Base-by-base conservation (phyloP, 2,888 invertebrate genomes). In the Sphecodes monilicornis region DNA sequence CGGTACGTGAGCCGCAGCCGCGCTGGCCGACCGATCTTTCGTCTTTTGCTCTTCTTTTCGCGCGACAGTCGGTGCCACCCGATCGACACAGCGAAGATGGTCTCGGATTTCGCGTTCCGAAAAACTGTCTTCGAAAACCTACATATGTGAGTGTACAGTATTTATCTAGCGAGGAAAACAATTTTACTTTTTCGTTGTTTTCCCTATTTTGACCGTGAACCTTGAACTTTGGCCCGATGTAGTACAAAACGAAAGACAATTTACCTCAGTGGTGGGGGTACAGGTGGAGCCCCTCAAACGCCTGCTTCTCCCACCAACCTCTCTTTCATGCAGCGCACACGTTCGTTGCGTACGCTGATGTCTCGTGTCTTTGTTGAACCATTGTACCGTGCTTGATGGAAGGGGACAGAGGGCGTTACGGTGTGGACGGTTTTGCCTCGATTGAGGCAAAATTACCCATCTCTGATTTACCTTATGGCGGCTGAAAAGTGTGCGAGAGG, bases 1-100 rank as follows among this genome's bases (percentile, higher is more conserved):
- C n/a, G 81, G 84, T 84, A 69, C 80, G 79, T 66, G 77, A n/a
- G 29, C 39, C 81, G 87, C 82, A 85, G 69, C 22, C n/a, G 10
- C 73, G 60, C 16, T 29, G 86, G 71, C 57, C 80, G 69, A 54
- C 39, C 36, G 70, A 29, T n/a, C 71, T 54, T 75, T 69, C 82
- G 57, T 69, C 43, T 18, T 18, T 26, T 60, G 32, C 41, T 73
- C 70, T 75, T 66, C 78, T 78, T 83, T 80, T 76, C 68, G 74
- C 39, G 13, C 36, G 76, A 32, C 66, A 68, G 32, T 18, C 57
- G 54, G 39, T 3, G 1, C 57, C 13, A 5, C 29, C 13, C 18
- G 36, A 70, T 36, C 74, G 69, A 70, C 64, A 68, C 43, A 18
- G 32, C 22, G 18, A 18, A 29, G 8, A 22, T 18, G 36, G 32